Percentiles rank a stretch among this genome's conserved stretches.
Conservation (phyloP, 2,113 vertebrate species). For the Sturnira hondurensis region DNA sequence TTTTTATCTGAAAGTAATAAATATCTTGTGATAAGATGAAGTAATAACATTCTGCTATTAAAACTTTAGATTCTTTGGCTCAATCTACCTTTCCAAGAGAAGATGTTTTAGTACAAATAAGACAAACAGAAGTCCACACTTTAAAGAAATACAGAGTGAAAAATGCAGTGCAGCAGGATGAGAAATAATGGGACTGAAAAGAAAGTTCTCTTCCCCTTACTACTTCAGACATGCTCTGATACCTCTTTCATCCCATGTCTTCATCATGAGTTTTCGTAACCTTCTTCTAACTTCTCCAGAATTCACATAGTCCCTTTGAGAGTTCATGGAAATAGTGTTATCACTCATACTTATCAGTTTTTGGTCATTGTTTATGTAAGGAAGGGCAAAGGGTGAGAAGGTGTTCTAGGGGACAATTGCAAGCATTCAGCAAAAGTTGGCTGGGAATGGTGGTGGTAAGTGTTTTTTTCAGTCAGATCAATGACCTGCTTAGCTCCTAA, state of each 20-base stretch:
- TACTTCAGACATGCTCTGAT: background rate
- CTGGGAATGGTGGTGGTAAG: background rate
- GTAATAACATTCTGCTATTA: background rate
- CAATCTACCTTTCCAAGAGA: background rate
- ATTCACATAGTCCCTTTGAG: background rate
- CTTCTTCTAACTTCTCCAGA: background rate
- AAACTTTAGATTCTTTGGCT: background rate
- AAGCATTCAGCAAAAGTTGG: background rate
- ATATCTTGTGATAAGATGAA: background rate
- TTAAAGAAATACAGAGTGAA: background rate
- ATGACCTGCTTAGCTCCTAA: background rate
- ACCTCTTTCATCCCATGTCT: background rate
- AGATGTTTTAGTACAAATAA: background rate
- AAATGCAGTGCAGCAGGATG: background rate
- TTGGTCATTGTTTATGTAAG: background rate
- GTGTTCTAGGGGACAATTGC: background rate
- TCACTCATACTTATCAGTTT: background rate
- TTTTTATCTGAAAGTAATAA: background rate
- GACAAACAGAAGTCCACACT: background rate
- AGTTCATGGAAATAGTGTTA: background rate
- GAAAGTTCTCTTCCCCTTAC: background rate
- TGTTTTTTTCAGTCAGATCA: background rate
- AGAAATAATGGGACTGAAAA: background rate
- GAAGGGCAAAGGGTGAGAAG: background rate
- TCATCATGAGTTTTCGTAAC: background rate